phyloP scores from a whole-genome alignment of 2,113 vertebrate species.

The Entelurus aequoreus region DNA sequence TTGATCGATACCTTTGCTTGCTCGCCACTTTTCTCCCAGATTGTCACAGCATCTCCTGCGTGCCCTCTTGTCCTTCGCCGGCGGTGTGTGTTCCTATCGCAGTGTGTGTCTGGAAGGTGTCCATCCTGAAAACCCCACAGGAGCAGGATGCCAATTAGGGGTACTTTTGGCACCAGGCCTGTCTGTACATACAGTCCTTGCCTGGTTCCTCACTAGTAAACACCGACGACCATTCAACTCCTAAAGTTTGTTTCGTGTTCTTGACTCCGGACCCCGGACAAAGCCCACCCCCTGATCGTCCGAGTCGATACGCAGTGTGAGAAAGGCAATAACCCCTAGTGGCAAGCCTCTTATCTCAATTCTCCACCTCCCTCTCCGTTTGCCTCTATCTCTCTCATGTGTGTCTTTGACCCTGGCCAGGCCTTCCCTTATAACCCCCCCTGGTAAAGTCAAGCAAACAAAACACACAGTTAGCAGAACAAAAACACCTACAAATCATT shows the following conservation, averaged over 20 bases:
- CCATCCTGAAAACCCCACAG: constrained; percentile 23
- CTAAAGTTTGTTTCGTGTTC: constrained; percentile 14
- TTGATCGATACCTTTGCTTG: constrained; percentile 42
- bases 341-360: constrained; percentile 49
- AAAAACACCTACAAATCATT: background rate
- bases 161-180: constrained; percentile 7
- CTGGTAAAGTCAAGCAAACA: constrained; percentile 11
- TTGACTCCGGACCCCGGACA: constrained; percentile 20
- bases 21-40: constrained; percentile 29
- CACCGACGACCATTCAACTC: constrained; percentile 8
- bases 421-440: constrained; percentile 11
- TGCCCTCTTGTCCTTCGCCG: constrained; percentile 35
- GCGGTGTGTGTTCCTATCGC: background rate
- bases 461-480: constrained; percentile 31
- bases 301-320: constrained; percentile 57
- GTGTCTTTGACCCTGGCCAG: constrained; percentile 23
- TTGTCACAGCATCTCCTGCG: constrained; percentile 28
- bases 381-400: constrained; percentile 8
- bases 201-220: constrained; percentile 20
- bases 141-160: constrained; percentile 51
- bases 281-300: constrained; percentile 19
- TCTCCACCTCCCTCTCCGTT: constrained; percentile 19
- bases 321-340: constrained; percentile 56
- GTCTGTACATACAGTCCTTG: constrained; percentile 9
- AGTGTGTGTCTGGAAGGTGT: constrained; percentile 12